Conservation (phyloP, 1,140 invertebrate species). For the Lethrus apterus region DNA sequence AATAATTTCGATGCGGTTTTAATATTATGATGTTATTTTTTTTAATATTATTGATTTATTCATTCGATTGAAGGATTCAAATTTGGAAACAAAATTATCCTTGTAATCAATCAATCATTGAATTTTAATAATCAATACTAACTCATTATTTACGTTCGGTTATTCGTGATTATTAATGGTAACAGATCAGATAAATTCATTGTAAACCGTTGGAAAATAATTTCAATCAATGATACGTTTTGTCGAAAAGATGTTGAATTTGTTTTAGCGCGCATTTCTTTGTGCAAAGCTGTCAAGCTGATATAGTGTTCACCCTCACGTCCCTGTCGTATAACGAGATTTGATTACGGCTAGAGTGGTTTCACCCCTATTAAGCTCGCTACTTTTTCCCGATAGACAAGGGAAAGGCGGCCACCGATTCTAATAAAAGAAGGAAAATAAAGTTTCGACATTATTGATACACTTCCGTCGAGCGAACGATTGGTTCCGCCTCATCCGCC, state of each 20-base stretch:
- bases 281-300: constrained; percentile 29
- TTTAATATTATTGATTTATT: no score
- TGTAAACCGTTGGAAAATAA: no score
- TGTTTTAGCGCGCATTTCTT: constrained; percentile 18
- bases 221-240: constrained; percentile 3
- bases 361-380: constrained; percentile 42
- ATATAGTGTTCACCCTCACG: constrained; percentile 20
- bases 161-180: no score
- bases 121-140: no score
- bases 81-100: no score
- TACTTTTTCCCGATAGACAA: constrained; percentile 38
- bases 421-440: constrained; percentile 31
- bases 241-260: constrained; percentile 15
- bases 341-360: constrained; percentile 43
- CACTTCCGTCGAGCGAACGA: constrained; percentile 29
- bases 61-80: no score
- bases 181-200: no score
- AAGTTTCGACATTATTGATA: constrained; percentile 27
- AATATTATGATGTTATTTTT: no score
- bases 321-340: constrained; percentile 30
- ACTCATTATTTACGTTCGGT: no score
- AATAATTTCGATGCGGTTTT: no score
- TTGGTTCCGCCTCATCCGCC: constrained; percentile 24
- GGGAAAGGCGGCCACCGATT: constrained; percentile 35
- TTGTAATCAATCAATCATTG: no score